Evolutionary conservation across 2,888 invertebrate genomes (phyloP).

Genomic region (Diarsia mendica): DNA sequence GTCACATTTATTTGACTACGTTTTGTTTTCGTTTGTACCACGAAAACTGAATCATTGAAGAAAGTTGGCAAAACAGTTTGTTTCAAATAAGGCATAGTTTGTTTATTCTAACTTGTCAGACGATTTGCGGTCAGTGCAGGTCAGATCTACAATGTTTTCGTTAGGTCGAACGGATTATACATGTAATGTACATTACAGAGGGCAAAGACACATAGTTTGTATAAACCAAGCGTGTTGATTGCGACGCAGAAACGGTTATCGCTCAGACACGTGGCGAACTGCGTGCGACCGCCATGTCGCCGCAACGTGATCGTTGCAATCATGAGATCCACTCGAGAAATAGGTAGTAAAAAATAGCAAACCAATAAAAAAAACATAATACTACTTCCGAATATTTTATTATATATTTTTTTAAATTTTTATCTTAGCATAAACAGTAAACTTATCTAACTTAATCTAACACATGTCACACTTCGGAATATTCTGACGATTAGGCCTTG

Average conservation of each 20-base stretch:
- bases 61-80: conserved; percentile 29
- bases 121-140: conserved; percentile 40
- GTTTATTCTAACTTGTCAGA: conserved; percentile 30
- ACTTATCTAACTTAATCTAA: neutral
- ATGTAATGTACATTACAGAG: conserved; percentile 40
- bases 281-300: conserved; percentile 75
- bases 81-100: conserved; percentile 21
- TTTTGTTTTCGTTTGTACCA: conserved; percentile 25
- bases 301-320: conserved; percentile 76
- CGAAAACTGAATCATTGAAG: conserved; percentile 6
- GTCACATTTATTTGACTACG: conserved; percentile 14
- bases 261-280: conserved; percentile 77
- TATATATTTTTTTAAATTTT: neutral
- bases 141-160: conserved; percentile 56
- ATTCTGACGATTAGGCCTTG: neutral
- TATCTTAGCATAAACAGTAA: conserved; percentile 3
- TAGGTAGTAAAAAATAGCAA: conserved; percentile 51
- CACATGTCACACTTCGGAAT: conserved; percentile 19
- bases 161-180: conserved; percentile 45
- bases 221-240: conserved; percentile 64
- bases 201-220: conserved; percentile 68
- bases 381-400: conserved; percentile 21
- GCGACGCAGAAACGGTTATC: conserved; percentile 79
- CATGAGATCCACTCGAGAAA: conserved; percentile 67
- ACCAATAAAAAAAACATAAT: conserved; percentile 34